phyloP scores from a whole-genome alignment of 1,140 invertebrate species.

The Drosophila dunni region DNA sequence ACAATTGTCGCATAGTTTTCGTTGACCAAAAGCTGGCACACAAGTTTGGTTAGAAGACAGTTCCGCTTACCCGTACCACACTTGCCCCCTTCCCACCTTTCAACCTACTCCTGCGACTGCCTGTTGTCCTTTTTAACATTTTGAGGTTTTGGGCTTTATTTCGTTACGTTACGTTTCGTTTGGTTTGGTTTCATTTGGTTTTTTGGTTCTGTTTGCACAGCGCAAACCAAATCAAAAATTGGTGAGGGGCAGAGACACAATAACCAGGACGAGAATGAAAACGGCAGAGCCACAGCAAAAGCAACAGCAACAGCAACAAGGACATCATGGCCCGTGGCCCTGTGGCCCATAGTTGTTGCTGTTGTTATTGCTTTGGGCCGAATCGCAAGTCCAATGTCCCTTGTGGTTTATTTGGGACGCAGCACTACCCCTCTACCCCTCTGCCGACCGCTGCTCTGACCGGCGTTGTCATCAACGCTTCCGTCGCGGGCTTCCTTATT shows the following conservation, averaged over 20 bases:
- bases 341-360: conserved; percentile 46
- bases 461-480: conserved; percentile 75
- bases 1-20: conserved; percentile 69
- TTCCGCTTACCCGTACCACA: neutral
- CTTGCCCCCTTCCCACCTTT: neutral
- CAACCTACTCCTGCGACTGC: neutral
- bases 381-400: conserved; percentile 57
- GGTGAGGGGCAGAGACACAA: conserved; percentile 29
- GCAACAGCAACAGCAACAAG: conserved; percentile 38
- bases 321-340: conserved; percentile 69
- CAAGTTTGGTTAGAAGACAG: conserved; percentile 52
- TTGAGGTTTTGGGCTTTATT: conserved; percentile 79
- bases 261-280: conserved; percentile 38
- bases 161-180: conserved; percentile 78
- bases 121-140: conserved; percentile 78
- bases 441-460: conserved; percentile 6
- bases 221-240: conserved; percentile 70
- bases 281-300: conserved; percentile 3
- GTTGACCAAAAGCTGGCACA: conserved; percentile 61
- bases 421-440: neutral
- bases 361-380: conserved; percentile 22
- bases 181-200: conserved; percentile 46
- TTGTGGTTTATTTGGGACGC: conserved; percentile 65
- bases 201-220: conserved; percentile 64
- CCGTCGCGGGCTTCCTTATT: conserved; percentile 79